Conservation (phyloP, 1,140 invertebrate species). For the Penaeus japonicus region DNA sequence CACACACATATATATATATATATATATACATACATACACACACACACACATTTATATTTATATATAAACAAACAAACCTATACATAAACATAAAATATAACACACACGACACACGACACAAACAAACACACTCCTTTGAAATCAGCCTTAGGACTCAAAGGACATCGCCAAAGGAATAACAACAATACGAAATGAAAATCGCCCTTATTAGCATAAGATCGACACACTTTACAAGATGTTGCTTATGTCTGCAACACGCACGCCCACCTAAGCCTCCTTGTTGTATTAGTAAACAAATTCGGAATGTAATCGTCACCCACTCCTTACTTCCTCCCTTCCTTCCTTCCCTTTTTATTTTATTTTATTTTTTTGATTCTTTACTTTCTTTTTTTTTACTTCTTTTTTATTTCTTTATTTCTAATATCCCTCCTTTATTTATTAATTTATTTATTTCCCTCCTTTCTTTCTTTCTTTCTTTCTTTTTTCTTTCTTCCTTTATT, state of each 20-base stretch:
- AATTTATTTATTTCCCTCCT: not conserved
- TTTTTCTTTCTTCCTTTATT: not conserved
- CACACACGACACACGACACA: constrained; percentile 9
- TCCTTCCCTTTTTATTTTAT: not conserved
- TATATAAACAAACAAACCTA: not conserved
- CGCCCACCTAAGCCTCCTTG: too few species aligned
- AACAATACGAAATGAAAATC: not conserved
- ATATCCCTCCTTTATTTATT: not conserved
- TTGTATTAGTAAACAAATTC: too few species aligned
- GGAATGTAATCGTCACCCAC: not conserved
- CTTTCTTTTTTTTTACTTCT: not conserved
- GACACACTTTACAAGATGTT: too few species aligned
- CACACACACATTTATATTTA: not conserved
- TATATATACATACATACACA: constrained; percentile 11
- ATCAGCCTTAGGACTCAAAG: not conserved
- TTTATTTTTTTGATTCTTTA: not conserved
- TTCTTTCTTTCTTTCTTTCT: not conserved
- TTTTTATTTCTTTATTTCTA: not conserved
- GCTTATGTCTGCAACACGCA: too few species aligned
- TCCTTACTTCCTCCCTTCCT: not conserved
- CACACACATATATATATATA: not conserved
- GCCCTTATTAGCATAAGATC: too few species aligned
- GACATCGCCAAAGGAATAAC: not conserved
- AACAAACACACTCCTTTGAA: not conserved
- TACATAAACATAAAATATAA: not conserved